Conservation (phyloP, 2,888 invertebrate species). For the Rhimphoctona megacephalus region DNA sequence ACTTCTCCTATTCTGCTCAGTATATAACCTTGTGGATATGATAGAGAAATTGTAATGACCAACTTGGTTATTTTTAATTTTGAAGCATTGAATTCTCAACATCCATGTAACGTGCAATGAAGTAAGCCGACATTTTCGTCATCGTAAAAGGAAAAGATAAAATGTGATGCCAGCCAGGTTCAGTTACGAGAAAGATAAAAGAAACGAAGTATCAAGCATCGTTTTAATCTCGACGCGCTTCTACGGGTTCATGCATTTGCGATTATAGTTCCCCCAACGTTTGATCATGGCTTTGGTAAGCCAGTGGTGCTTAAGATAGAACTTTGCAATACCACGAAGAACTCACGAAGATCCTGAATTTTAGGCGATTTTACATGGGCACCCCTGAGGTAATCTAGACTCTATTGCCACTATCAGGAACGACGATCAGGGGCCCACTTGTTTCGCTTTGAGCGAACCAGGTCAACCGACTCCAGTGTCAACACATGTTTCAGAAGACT, state of each 20-base stretch:
- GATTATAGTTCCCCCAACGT: conserved; percentile 74
- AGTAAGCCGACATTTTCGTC: conserved; percentile 32
- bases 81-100: neutral
- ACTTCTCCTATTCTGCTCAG: too few relatives aligned
- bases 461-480: conserved; percentile 80
- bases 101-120: conserved; percentile 5
- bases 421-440: conserved; percentile 77
- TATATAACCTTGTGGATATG: neutral
- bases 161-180: conserved; percentile 31
- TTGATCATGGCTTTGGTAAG: conserved; percentile 67
- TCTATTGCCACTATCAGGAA: conserved; percentile 80
- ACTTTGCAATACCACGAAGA: conserved; percentile 9
- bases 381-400: conserved; percentile 81
- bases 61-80: neutral
- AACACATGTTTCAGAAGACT: conserved; percentile 77
- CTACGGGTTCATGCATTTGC: conserved; percentile 75
- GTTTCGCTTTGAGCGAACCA: conserved; percentile 81
- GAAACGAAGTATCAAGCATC: conserved; percentile 67
- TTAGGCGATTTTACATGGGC: conserved; percentile 59
- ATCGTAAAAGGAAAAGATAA: conserved; percentile 49
- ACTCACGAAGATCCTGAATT: conserved; percentile 33
- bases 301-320: conserved; percentile 71
- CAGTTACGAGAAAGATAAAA: conserved; percentile 54
- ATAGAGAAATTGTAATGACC: neutral
- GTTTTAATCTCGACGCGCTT: conserved; percentile 73